Percentiles rank a stretch among this genome's conserved stretches.
Evolutionary conservation across 2,888 invertebrate genomes (phyloP).

Genomic region (Folsomia manolachei): DNA sequence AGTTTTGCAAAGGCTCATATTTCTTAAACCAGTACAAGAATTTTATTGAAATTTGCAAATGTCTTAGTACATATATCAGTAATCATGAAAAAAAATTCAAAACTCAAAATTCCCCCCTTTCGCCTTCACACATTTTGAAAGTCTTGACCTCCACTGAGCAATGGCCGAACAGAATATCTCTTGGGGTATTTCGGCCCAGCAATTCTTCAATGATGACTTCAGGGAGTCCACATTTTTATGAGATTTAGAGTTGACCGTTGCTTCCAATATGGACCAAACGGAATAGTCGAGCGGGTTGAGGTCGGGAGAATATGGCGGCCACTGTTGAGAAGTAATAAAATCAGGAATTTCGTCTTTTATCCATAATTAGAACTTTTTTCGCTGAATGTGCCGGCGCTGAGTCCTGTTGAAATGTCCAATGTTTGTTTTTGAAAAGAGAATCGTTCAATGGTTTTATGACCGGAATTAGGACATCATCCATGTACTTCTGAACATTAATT

Average conservation of each 20-base stretch:
- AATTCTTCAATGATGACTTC: no score
- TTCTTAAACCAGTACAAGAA: no score
- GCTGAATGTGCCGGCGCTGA: constrained; percentile 9
- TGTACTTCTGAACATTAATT: not conserved
- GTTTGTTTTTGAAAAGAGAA: not conserved
- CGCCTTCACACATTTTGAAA: no score
- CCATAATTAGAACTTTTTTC: constrained; percentile 5
- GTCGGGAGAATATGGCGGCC: not conserved
- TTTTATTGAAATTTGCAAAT: no score
- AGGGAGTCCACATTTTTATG: no score
- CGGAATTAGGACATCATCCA: not conserved
- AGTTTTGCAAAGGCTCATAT: no score
- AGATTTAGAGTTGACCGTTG: not conserved
- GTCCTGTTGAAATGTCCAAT: constrained; percentile 10
- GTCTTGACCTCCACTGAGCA: no score
- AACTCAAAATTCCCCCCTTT: no score
- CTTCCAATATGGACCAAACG: not conserved
- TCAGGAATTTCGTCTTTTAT: not conserved
- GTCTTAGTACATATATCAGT: no score
- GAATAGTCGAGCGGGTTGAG: not conserved
- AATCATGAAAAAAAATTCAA: no score
- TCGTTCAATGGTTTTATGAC: not conserved
- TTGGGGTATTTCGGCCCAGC: no score
- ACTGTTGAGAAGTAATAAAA: not conserved
- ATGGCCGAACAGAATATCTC: no score